Percentiles rank a stretch among this genome's conserved stretches.
phyloP scores from a whole-genome alignment of 2,888 invertebrate species.

The Sthenelais limicola region DNA sequence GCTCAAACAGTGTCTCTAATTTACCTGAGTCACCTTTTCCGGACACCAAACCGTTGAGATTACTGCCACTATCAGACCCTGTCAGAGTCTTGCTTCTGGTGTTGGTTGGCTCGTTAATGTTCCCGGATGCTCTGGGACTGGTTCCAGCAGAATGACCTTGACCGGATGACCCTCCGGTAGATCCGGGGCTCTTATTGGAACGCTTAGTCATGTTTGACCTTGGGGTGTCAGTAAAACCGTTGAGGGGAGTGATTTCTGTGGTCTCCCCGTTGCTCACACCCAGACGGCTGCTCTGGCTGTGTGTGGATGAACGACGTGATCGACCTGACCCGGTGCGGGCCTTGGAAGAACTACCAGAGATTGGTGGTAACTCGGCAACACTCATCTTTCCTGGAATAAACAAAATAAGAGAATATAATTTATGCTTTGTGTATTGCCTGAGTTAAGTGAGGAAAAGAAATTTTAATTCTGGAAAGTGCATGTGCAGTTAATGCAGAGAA shows the following conservation, averaged over 20 bases:
- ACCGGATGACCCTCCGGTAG: conserved; percentile 8
- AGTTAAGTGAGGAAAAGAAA: too few species aligned
- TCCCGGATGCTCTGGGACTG: not conserved
- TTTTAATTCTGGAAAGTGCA: too few species aligned
- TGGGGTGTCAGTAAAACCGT: not conserved
- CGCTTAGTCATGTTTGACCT: conserved; percentile 18
- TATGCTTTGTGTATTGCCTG: too few species aligned
- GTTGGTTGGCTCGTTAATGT: not conserved
- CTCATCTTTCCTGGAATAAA: conserved; percentile 16
- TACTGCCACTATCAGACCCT: not conserved
- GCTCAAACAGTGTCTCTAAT: conserved; percentile 26
- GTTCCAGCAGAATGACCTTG: conserved; percentile 1
- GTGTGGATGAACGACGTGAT: conserved; percentile 4
- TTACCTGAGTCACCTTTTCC: conserved; percentile 1
- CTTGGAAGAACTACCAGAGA: not conserved
- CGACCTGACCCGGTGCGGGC: conserved; percentile 7
- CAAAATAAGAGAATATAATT: too few species aligned
- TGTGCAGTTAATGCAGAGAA: too few species aligned
- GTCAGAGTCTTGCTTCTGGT: conserved; percentile 10
- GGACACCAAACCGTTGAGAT: not conserved
- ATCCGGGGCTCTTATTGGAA: not conserved
- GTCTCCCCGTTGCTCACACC: not conserved
- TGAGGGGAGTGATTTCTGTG: conserved; percentile 13
- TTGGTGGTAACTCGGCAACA: conserved; percentile 8
- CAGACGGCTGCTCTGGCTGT: conserved; percentile 8